Percentiles rank a stretch among this genome's conserved stretches.
Evolutionary conservation across 2,797 vertebrate genomes (phyloP).

Genomic region (Gymnoscopelus braueri): DNA sequence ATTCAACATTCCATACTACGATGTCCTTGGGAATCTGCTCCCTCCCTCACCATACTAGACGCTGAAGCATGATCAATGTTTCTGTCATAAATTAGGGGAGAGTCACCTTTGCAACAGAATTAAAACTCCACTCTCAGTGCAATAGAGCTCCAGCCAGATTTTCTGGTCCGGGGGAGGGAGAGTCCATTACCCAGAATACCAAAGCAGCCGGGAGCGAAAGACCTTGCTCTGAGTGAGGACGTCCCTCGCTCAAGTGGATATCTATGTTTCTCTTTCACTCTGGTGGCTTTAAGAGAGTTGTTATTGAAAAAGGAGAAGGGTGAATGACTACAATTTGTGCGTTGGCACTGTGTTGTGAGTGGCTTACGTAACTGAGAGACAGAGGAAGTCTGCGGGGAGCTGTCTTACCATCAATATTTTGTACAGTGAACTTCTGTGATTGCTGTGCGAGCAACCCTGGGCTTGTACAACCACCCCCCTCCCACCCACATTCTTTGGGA

Average conservation of each 20-base stretch:
- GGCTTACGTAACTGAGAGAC: constrained; percentile 38
- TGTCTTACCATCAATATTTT: constrained; percentile 39
- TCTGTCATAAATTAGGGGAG: constrained; percentile 69
- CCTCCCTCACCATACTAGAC: constrained; percentile 43
- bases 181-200: constrained; percentile 54
- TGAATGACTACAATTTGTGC: constrained; percentile 7
- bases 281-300: constrained; percentile 6
- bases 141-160: constrained; percentile 46
- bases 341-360: constrained; percentile 40
- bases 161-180: constrained; percentile 39
- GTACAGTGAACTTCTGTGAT: constrained; percentile 34
- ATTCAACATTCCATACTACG: constrained; percentile 64
- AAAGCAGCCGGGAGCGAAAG: constrained; percentile 39
- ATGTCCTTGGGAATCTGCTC: constrained; percentile 52
- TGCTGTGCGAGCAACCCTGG: constrained; percentile 24
- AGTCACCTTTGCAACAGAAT: constrained; percentile 68
- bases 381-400: constrained; percentile 36
- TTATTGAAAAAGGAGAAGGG: constrained; percentile 6
- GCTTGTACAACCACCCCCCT: constrained; percentile 14
- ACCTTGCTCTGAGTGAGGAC: constrained; percentile 43
- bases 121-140: constrained; percentile 58
- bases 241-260: constrained; percentile 24
- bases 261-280: constrained; percentile 12
- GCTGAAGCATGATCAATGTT: constrained; percentile 68
- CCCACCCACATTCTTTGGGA: constrained; percentile 7